These are phyloP conservation scores for Lepilemur septentrionalis DNA, from an alignment of 2,797 vertebrate genomes.

Conservation along the genomic window DNA sequence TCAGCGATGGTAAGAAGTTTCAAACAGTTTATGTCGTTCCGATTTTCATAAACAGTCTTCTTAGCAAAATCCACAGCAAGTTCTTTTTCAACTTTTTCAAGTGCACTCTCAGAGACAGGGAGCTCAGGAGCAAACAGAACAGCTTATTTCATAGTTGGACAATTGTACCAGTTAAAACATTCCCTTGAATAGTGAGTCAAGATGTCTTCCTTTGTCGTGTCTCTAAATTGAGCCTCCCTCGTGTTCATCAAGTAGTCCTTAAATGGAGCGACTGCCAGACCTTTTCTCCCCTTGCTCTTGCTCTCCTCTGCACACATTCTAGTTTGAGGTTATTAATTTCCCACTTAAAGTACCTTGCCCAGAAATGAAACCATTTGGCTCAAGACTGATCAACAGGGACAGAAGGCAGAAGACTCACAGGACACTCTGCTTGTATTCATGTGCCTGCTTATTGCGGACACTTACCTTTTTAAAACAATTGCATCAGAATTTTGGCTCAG, in stretches of 20 bases:
- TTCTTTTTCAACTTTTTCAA: background rate
- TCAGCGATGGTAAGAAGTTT: background rate
- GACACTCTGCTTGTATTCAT: background rate
- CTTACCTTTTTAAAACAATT: background rate
- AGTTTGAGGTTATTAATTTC: background rate
- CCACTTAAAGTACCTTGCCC: background rate
- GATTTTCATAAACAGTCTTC: background rate
- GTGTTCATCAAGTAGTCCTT: background rate
- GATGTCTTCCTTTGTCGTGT: background rate
- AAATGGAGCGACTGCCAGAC: background rate
- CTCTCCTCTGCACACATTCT: background rate
- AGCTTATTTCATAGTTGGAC: background rate
- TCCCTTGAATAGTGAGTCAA: background rate
- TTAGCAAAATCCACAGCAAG: background rate
- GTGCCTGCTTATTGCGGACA: background rate
- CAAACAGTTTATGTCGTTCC: background rate
- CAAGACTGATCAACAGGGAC: background rate
- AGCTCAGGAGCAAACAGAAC: background rate
- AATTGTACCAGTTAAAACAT: background rate
- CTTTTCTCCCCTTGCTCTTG: background rate
- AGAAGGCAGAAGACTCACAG: background rate
- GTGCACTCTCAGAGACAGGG: background rate
- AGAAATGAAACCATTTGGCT: slow-evolving; percentile 2
- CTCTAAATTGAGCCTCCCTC: background rate
- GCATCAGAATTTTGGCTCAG: background rate